Conservation (phyloP, 2,797 vertebrate genomes). For the Tokudaia muenninki region DNA sequence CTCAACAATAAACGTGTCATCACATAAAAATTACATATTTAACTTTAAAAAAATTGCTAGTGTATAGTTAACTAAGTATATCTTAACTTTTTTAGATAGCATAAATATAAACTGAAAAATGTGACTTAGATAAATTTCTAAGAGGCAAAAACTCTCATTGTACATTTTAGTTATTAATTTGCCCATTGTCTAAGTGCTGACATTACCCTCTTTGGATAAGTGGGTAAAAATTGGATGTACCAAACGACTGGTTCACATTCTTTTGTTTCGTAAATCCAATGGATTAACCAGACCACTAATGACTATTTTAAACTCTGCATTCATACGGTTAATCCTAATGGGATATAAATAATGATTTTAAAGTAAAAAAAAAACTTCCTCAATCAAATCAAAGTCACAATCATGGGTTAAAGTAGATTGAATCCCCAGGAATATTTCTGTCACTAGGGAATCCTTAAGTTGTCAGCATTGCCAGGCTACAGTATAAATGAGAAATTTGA, state of each 20-base stretch:
- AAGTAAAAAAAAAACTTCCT: conserved; percentile 15
- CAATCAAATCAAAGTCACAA: background rate
- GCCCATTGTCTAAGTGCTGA: background rate
- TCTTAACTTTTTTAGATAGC: conserved; percentile 38
- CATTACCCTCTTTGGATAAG: conserved; percentile 46
- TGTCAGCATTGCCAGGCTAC: background rate
- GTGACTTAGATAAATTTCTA: background rate
- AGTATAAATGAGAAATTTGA: background rate
- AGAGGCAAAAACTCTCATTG: background rate
- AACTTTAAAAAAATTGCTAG: background rate
- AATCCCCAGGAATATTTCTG: background rate
- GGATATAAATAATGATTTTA: background rate
- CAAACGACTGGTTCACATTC: background rate
- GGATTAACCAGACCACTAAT: conserved; percentile 11
- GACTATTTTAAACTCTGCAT: conserved; percentile 28
- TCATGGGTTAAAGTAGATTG: background rate
- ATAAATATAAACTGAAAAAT: conserved; percentile 61
- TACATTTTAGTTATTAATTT: background rate
- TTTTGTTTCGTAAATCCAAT: conserved; percentile 36
- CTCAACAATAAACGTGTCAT: background rate
- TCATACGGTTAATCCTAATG: conserved; percentile 42
- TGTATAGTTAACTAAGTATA: background rate
- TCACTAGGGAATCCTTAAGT: background rate
- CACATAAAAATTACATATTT: background rate
- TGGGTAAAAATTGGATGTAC: conserved; percentile 48